Conservation (phyloP, 2,797 vertebrate species). For the Characodon lateralis region DNA sequence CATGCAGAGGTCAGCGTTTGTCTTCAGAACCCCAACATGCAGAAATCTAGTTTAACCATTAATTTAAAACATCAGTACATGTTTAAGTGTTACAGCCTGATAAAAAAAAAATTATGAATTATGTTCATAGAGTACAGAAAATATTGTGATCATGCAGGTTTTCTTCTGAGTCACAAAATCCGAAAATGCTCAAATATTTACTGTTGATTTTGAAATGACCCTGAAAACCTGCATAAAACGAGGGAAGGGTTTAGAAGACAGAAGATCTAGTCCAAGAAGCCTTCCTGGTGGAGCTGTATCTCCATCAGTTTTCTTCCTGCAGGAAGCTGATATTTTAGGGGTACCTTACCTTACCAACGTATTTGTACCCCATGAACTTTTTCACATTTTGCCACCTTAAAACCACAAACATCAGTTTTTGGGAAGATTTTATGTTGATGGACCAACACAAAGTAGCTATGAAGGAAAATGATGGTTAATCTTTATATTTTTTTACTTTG, state of each 20-base stretch:
- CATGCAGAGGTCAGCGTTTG: slow-evolving; percentile 68
- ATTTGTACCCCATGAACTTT: neutral
- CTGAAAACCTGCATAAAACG: no score
- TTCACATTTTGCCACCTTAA: neutral
- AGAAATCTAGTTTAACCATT: no score
- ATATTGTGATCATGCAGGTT: neutral
- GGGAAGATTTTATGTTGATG: no score
- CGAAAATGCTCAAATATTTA: neutral
- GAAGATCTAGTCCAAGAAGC: no score
- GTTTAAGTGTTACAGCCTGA: neutral
- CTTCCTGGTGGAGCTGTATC: no score
- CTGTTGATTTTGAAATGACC: no score
- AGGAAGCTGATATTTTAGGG: neutral
- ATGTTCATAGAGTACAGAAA: neutral
- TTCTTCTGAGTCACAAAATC: neutral
- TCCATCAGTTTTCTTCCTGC: neutral
- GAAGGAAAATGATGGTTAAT: no score
- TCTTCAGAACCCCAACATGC: no score
- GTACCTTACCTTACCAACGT: neutral
- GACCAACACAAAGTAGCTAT: no score
- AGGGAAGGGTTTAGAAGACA: no score
- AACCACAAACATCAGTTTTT: neutral
- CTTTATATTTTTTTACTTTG: no score
- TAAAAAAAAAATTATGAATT: neutral
- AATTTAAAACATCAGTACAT: neutral